Conservation (phyloP, 2,888 invertebrate genomes). For the Tipula lateralis region DNA sequence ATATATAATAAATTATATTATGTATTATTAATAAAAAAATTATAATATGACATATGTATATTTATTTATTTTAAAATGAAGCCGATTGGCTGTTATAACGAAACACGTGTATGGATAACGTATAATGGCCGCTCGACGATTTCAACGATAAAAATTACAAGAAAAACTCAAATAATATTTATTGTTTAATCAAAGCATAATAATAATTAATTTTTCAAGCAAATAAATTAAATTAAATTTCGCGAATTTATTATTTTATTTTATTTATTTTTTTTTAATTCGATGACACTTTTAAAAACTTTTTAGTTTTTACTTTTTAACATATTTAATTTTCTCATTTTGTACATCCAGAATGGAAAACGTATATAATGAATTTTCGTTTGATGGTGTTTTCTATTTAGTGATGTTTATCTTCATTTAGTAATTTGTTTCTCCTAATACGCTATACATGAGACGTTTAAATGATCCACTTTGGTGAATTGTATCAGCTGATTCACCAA, state of each 20-base stretch:
- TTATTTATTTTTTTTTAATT: constrained; percentile 31
- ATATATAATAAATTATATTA: not conserved
- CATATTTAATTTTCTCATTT: not conserved
- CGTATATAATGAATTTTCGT: not conserved
- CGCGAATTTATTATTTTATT: constrained; percentile 30
- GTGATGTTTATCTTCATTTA: constrained; percentile 43
- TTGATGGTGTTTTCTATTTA: constrained; percentile 15
- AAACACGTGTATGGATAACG: not conserved
- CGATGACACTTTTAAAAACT: constrained; percentile 30
- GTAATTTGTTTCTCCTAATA: constrained; percentile 71
- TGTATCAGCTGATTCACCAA: constrained; percentile 66
- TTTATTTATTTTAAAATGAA: not conserved
- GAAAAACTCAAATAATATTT: not conserved
- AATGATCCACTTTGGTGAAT: constrained; percentile 90
- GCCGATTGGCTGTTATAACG: not conserved
- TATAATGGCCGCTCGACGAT: not conserved
- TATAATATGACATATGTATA: not conserved
- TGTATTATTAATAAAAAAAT: not conserved
- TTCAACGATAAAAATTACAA: not conserved
- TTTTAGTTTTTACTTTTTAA: constrained; percentile 19
- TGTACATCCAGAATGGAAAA: not conserved
- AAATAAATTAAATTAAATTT: constrained; percentile 33
- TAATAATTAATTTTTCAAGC: constrained; percentile 30
- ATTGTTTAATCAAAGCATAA: not conserved
- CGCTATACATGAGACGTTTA: constrained; percentile 87